These are phyloP conservation scores for Hippoglossus stenolepis DNA, from an alignment of 2,113 vertebrate genomes.

Conservation along the genomic window DNA sequence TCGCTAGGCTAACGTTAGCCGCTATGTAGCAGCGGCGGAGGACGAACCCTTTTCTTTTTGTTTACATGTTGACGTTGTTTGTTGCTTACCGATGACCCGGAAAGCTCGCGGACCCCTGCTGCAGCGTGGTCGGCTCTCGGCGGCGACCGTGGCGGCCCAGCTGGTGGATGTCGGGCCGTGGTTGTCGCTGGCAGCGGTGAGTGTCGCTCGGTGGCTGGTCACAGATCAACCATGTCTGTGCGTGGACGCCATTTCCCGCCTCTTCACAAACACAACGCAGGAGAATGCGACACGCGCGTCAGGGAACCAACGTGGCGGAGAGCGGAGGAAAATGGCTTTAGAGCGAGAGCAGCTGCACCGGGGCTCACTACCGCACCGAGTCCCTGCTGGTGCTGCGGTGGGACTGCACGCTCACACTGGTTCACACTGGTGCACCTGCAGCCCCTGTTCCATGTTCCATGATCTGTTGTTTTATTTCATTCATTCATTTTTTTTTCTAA, in stretches of 20 bases:
- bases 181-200: slow-evolving; percentile 62
- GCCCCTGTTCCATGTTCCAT: neutral
- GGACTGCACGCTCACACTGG: neutral
- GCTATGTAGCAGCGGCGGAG: slow-evolving; percentile 41
- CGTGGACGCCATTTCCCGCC: slow-evolving; percentile 82
- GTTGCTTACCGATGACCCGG: slow-evolving; percentile 60
- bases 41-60: slow-evolving; percentile 55
- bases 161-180: slow-evolving; percentile 59
- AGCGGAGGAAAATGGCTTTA: slow-evolving; percentile 41
- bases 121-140: slow-evolving; percentile 56
- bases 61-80: slow-evolving; percentile 65
- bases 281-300: slow-evolving; percentile 68
- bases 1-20: slow-evolving; percentile 61
- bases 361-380: slow-evolving; percentile 6
- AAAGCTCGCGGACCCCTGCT: slow-evolving; percentile 52
- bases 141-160: slow-evolving; percentile 60
- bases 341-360: slow-evolving; percentile 16
- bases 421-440: neutral
- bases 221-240: slow-evolving; percentile 64
- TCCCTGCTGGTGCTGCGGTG: slow-evolving; percentile 22
- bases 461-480: no score
- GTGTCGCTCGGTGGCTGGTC: slow-evolving; percentile 58
- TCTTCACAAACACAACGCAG: slow-evolving; percentile 75
- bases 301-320: slow-evolving; percentile 66
- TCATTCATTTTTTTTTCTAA: no score